Base-by-base conservation (phyloP, 2,113 vertebrate genomes). In the Callocephalon fimbriatum region DNA sequence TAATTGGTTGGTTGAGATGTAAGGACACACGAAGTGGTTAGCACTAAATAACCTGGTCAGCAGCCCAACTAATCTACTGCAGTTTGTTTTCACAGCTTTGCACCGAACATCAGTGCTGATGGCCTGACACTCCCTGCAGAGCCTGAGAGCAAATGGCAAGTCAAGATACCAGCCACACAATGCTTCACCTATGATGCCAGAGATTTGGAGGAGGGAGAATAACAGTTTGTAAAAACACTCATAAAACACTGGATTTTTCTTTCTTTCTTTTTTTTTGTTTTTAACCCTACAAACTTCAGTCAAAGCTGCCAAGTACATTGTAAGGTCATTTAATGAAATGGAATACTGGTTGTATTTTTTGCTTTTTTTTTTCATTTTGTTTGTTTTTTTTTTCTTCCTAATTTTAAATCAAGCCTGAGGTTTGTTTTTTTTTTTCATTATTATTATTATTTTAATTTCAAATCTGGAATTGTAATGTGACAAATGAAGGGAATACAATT, bases 11-110 rank as follows among this genome's bases (percentile, higher is more conserved):
- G 89, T 88, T 82, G 88, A 85, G 84, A 31, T 66, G 70, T 91
- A 62, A 88, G 96, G 93, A 85, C 96, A 67, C 94, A 96, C 73
- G 20, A 82, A 97, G 86, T 95, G 68, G 96, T 70, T 76, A 89
- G 62, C 97, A 86, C 92, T 90, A 93, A 82, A 88, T 97, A 95
- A 96, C 97, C 96, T 90, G 93, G 97, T 90, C 97, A 98, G 98
- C 96, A 79, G 95, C 94, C 94, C 96, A 82, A 53, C 97, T 98
- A 98, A 98, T 98, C 98, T 96, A 68, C 89, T 86, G 82, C 0
- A 4, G 95, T 98, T 98, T 99, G 98, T 99, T 99, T 99, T 98
- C 98, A 98, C 98, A 98, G 98, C 98, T 98, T 98, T 97, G 91
- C 97, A 96, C 58, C 90, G 96, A 96, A 96, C 97, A 79, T 94